Conservation (phyloP, 92 coral and sea anemone genomes). For the Porites lobata region DNA sequence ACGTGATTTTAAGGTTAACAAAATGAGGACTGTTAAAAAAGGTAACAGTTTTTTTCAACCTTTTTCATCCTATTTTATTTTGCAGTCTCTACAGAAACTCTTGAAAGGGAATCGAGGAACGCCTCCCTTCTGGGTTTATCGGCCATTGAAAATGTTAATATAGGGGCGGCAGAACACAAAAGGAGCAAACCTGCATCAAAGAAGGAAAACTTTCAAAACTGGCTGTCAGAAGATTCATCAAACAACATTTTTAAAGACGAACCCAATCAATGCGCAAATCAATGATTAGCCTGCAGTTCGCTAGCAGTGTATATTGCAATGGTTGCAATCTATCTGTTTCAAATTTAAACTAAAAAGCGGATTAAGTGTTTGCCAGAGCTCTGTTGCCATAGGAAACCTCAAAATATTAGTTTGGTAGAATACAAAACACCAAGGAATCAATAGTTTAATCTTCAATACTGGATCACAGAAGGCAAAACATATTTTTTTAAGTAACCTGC, state of each 20-base stretch:
- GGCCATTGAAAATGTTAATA: neutral
- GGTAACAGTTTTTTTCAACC: too few species aligned
- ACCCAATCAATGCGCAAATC: conserved; percentile 41
- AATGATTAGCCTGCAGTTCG: conserved; percentile 5
- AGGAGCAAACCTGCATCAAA: neutral
- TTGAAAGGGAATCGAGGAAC: neutral
- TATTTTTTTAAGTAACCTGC: too few species aligned
- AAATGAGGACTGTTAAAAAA: neutral
- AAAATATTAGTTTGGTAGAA: too few species aligned
- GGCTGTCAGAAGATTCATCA: conserved; percentile 65
- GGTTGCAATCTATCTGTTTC: too few species aligned
- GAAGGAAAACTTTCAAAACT: conserved; percentile 30
- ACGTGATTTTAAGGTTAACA: too few species aligned
- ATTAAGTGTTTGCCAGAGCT: too few species aligned
- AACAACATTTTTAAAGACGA: conserved; percentile 69
- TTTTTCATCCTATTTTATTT: neutral
- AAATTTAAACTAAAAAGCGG: too few species aligned
- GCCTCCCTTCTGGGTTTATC: conserved; percentile 2
- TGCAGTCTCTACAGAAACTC: conserved; percentile 4
- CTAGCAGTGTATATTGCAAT: neutral
- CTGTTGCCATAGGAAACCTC: too few species aligned
- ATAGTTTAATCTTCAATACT: too few species aligned
- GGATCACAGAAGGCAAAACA: too few species aligned
- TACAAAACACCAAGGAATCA: too few species aligned
- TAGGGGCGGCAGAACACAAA: neutral